Percentiles rank a stretch among this genome's conserved stretches.
phyloP scores from a whole-genome alignment of 1,140 invertebrate genomes.

The Teleogryllus occipitalis region DNA sequence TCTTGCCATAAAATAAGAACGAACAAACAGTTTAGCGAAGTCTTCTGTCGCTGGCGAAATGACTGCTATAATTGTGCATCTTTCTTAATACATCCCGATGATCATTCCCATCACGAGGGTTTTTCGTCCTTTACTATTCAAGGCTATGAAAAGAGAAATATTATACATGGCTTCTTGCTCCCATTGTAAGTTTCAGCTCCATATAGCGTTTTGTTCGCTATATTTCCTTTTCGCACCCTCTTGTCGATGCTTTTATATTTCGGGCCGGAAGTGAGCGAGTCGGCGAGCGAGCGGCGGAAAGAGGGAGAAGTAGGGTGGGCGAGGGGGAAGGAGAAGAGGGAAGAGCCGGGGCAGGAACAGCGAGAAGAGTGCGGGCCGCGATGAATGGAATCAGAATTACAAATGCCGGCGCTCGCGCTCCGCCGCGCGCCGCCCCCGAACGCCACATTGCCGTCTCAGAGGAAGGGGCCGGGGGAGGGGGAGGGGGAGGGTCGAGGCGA shows the following conservation, averaged over 20 bases:
- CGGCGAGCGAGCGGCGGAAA: neutral
- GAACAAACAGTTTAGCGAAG: too few species aligned
- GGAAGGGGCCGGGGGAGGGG: too few species aligned
- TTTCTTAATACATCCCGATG: too few species aligned
- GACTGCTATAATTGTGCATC: too few species aligned
- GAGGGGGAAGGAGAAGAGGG: neutral
- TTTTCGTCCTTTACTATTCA: too few species aligned
- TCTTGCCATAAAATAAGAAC: too few species aligned
- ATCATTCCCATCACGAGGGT: too few species aligned
- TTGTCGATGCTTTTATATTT: neutral
- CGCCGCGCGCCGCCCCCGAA: neutral
- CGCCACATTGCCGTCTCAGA: neutral
- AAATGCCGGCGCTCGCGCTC: conserved; percentile 11
- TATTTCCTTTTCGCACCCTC: neutral
- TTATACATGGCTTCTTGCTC: neutral
- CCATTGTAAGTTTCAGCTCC: neutral
- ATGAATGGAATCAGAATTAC: conserved; percentile 23
- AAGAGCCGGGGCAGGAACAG: neutral
- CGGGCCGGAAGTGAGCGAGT: neutral
- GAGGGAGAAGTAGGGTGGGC: neutral
- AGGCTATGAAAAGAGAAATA: neutral
- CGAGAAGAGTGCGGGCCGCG: neutral
- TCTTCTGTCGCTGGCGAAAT: too few species aligned
- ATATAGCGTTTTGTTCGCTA: neutral
- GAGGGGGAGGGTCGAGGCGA: too few species aligned